A percentile compares a stretch with the other conserved stretches of the same genome.
phyloP scores from a whole-genome alignment of 1,140 invertebrate species.

The Tyrophagus putrescentiae region DNA sequence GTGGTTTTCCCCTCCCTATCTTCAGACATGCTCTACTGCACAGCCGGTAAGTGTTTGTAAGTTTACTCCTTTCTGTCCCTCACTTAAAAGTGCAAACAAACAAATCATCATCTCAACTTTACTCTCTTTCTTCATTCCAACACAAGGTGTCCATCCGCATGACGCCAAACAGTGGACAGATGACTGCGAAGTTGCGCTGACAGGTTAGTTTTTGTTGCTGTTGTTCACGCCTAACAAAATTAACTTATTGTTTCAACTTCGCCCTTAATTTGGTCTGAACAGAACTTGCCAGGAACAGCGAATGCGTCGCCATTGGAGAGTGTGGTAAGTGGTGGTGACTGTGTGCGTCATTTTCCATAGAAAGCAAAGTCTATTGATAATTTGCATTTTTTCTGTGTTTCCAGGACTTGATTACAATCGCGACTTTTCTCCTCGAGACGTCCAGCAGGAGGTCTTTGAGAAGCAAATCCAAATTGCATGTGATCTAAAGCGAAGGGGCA shows the following conservation, averaged over 20 bases:
- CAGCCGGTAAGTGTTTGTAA: constrained; percentile 49
- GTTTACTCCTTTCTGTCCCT: not conserved
- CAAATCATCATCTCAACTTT: too few relatives aligned
- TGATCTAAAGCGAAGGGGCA: constrained; percentile 41
- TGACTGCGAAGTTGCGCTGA: constrained; percentile 40
- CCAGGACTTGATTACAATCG: constrained; percentile 70
- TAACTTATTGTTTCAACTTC: not conserved
- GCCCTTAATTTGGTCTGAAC: not conserved
- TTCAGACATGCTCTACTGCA: constrained; percentile 74
- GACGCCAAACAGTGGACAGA: constrained; percentile 85
- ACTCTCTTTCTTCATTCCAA: constrained; percentile 20
- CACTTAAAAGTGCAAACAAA: too few relatives aligned
- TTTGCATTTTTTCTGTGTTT: not conserved
- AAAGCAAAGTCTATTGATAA: not conserved
- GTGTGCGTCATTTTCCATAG: not conserved
- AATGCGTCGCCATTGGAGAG: constrained; percentile 84
- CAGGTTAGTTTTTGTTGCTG: constrained; percentile 26
- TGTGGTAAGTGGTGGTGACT: constrained; percentile 41
- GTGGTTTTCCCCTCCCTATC: too few relatives aligned
- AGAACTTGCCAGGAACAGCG: constrained; percentile 55
- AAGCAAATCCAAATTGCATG: constrained; percentile 78
- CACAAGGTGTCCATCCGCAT: constrained; percentile 72
- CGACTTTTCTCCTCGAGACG: constrained; percentile 74
- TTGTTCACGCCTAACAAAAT: not conserved
- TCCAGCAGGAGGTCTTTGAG: constrained; percentile 70